phyloP scores from a whole-genome alignment of 1,140 invertebrate species.

The Pseudobourletiella spinata region DNA sequence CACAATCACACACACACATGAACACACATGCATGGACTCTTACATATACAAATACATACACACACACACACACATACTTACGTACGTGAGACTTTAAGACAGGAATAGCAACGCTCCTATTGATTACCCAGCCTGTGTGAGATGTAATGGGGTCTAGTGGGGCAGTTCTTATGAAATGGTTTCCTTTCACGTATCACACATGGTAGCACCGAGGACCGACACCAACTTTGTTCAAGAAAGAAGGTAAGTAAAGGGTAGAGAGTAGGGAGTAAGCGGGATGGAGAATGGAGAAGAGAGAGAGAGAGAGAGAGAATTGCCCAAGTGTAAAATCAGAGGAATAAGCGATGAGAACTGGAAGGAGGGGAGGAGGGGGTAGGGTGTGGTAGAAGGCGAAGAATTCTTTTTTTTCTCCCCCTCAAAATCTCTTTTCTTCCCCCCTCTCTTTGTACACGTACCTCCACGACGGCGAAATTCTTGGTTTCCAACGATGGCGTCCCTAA shows the following conservation, averaged over 20 bases:
- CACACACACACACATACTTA: no score
- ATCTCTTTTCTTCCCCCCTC: not conserved
- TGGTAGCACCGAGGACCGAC: no score
- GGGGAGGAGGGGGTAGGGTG: not conserved
- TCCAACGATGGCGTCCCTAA: slow-evolving; percentile 55
- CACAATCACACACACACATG: no score
- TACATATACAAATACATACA: no score
- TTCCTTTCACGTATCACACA: no score
- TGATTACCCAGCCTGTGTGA: no score
- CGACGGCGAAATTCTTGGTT: slow-evolving; percentile 59
- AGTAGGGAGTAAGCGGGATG: not conserved
- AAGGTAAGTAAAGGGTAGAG: not conserved
- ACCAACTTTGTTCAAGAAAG: not conserved
- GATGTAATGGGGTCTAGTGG: no score
- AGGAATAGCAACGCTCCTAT: no score
- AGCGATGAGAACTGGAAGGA: no score
- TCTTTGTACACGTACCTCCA: slow-evolving; percentile 57
- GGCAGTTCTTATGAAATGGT: no score
- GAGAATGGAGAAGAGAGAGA: not conserved
- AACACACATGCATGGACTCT: no score
- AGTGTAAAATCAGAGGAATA: slow-evolving; percentile 5
- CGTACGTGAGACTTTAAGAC: no score
- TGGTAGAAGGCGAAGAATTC: not conserved
- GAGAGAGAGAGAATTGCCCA: slow-evolving; percentile 2
- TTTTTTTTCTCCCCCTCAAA: not conserved